A percentile compares a stretch with the other conserved stretches of the same genome.
Evolutionary conservation across 2,888 invertebrate genomes (phyloP).

Genomic region (Apodemia zela): DNA sequence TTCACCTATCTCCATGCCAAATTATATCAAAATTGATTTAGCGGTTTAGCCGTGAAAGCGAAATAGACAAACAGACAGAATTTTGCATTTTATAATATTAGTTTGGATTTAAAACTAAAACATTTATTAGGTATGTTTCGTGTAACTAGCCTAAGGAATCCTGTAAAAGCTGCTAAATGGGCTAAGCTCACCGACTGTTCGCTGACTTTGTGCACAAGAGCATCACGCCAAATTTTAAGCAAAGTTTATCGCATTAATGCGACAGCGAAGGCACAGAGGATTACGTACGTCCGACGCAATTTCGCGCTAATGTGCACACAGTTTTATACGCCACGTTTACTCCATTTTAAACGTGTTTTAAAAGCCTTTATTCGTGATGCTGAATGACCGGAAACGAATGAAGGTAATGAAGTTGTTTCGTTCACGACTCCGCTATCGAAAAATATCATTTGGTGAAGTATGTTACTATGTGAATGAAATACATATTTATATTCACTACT

Average conservation of each 20-base stretch:
- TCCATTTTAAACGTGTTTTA: conserved; percentile 24
- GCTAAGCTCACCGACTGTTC: conserved; percentile 23
- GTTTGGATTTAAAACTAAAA: too few species aligned
- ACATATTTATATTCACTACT: not conserved
- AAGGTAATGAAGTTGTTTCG: not conserved
- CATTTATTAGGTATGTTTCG: too few species aligned
- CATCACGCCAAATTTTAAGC: conserved; percentile 34
- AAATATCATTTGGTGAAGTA: not conserved
- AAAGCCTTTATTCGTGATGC: not conserved
- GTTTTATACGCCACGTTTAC: conserved; percentile 21
- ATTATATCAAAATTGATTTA: too few species aligned
- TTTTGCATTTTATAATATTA: too few species aligned
- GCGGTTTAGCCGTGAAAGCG: too few species aligned
- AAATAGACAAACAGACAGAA: too few species aligned
- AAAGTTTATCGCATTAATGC: conserved; percentile 36
- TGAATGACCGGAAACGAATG: conserved; percentile 1
- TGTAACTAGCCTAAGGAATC: not conserved
- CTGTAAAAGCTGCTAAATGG: conserved; percentile 23
- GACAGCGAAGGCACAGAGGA: conserved; percentile 14
- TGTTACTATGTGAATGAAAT: not conserved
- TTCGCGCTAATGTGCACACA: conserved; percentile 24
- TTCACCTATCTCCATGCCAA: too few species aligned
- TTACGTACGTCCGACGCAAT: conserved; percentile 23
- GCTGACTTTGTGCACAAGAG: conserved; percentile 17
- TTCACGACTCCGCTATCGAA: not conserved